phyloP scores from a whole-genome alignment of 2,113 vertebrate species.

The rat (Rattus norvegicus) region DNA sequence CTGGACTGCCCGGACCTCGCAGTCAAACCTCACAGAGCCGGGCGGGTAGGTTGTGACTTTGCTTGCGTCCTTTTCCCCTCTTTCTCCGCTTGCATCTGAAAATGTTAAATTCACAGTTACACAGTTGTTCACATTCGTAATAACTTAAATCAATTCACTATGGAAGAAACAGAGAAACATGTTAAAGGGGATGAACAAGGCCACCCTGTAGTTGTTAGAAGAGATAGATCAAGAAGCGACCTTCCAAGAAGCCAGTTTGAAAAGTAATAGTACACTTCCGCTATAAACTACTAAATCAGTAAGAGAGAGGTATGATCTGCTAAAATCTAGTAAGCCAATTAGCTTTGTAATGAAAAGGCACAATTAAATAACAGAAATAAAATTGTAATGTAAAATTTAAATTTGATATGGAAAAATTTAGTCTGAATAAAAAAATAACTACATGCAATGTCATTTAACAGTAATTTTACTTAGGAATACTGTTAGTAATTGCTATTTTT shows the following conservation, averaged over 20 bases:
- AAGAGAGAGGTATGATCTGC: constrained; percentile 63
- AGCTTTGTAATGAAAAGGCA: constrained; percentile 55
- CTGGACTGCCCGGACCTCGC: constrained; percentile 95
- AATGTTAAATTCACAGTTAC: constrained; percentile 78
- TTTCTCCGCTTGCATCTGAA: constrained; percentile 96
- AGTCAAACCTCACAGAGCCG: constrained; percentile 95
- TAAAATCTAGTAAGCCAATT: constrained; percentile 61
- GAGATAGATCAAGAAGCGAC: constrained; percentile 74
- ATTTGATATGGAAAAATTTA: constrained; percentile 66
- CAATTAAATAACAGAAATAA: constrained; percentile 60
- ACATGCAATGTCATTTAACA: constrained; percentile 72
- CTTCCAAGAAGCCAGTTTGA: constrained; percentile 76
- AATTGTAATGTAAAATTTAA: constrained; percentile 58
- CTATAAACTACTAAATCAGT: constrained; percentile 57
- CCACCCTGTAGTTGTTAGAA: constrained; percentile 74
- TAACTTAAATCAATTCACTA: constrained; percentile 75
- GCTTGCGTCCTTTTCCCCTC: constrained; percentile 98
- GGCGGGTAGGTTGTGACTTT: constrained; percentile 99
- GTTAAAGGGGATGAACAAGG: constrained; percentile 75
- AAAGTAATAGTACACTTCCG: constrained; percentile 40
- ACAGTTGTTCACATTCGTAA: constrained; percentile 50
- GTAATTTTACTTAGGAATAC: constrained; percentile 62
- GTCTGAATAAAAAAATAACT: constrained; percentile 70
- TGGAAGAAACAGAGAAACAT: constrained; percentile 70
- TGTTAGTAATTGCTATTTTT: constrained; percentile 63